Percentiles rank a stretch among this genome's conserved stretches.
Conservation (phyloP, 2,888 invertebrate species). For the Cheilosia scutellata region DNA sequence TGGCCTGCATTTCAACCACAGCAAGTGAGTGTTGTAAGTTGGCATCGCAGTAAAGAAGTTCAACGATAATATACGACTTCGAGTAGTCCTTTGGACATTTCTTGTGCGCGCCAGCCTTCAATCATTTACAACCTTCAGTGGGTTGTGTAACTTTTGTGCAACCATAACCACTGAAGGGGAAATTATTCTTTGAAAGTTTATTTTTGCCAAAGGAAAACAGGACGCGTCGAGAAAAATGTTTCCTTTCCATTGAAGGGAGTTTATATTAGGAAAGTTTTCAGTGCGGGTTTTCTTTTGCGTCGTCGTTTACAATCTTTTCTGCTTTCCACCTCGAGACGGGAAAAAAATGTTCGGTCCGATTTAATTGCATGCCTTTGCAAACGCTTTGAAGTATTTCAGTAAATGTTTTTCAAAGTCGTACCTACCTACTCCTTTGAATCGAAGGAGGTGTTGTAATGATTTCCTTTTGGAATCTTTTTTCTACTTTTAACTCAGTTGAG, state of each 20-base stretch:
- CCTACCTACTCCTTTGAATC: background rate
- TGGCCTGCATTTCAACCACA: conserved; percentile 22
- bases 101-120: conserved; percentile 23
- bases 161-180: conserved; percentile 58
- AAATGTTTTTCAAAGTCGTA: conserved; percentile 10
- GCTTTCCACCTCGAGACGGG: background rate
- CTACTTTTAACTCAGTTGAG: background rate
- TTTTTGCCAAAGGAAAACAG: conserved; percentile 16
- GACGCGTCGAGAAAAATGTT: conserved; percentile 35
- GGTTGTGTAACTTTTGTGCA: conserved; percentile 50
- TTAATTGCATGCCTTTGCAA: conserved; percentile 65
- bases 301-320: conserved; percentile 23
- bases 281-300: conserved; percentile 20
- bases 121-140: conserved; percentile 43
- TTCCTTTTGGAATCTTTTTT: background rate
- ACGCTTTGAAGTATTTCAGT: conserved; percentile 45
- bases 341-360: conserved; percentile 31
- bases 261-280: conserved; percentile 66
- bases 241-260: conserved; percentile 46
- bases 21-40: conserved; percentile 42
- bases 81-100: conserved; percentile 1
- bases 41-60: conserved; percentile 24
- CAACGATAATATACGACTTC: conserved; percentile 1
- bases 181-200: conserved; percentile 70
- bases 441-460: conserved; percentile 36